Percentiles rank a stretch among this genome's conserved stretches.
Evolutionary conservation across 2,113 vertebrate genomes (phyloP).

Genomic region (Carassius auratus): DNA sequence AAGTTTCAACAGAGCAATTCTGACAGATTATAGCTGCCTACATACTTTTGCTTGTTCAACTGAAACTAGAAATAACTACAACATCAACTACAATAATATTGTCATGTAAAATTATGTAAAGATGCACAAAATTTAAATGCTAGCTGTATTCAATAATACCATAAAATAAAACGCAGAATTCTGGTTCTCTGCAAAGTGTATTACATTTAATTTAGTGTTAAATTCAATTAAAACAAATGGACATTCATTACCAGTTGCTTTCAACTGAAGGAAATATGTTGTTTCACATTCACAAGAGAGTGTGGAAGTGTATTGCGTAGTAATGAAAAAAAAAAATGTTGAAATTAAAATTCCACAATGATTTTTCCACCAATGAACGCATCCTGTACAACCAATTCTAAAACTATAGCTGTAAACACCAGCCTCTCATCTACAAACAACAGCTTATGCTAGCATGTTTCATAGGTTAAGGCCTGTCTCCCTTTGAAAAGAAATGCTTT

Average conservation of each 20-base stretch:
- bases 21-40: neutral
- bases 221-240: neutral
- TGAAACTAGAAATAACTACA: neutral
- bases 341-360: neutral
- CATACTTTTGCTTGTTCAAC: neutral
- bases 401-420: neutral
- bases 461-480: neutral
- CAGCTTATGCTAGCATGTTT: neutral
- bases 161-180: neutral
- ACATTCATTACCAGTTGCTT: neutral
- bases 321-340: neutral
- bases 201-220: neutral
- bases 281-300: neutral
- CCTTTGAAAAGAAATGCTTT: constrained; percentile 15
- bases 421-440: neutral
- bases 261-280: neutral
- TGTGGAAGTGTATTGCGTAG: neutral
- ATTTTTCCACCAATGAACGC: neutral
- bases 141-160: neutral
- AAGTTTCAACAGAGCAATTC: constrained; percentile 20
- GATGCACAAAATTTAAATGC: neutral
- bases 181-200: neutral
- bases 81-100: neutral
- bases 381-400: neutral
- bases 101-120: constrained; percentile 2